Evolutionary conservation across 2,113 vertebrate genomes (phyloP).

Genomic region (Charina bottae): DNA sequence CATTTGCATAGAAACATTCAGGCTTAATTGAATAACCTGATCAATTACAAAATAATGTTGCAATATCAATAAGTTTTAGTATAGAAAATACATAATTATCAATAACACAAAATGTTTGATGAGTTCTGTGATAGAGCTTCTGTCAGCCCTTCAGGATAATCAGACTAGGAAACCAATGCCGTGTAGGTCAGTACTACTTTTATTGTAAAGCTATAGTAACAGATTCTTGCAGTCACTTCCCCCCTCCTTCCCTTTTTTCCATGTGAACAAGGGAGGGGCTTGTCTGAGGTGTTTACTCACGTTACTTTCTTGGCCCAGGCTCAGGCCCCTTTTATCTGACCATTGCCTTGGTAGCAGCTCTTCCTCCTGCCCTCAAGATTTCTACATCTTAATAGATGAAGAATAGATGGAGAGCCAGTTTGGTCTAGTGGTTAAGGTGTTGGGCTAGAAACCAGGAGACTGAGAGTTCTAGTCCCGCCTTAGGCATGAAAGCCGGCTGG

Average conservation of each 20-base stretch:
- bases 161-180: not conserved
- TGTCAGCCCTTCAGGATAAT: not conserved
- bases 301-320: no score
- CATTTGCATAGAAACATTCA: not conserved
- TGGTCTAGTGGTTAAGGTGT: no score
- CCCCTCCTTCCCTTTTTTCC: no score
- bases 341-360: not conserved
- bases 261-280: no score
- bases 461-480: no score
- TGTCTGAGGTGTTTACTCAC: no score
- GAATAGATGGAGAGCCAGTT: no score
- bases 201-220: no score
- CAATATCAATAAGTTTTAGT: not conserved
- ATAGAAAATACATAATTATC: not conserved
- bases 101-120: not conserved
- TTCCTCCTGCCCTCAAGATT: not conserved
- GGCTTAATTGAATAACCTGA: not conserved
- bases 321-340: not conserved
- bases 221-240: no score
- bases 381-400: not conserved
- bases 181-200: no score
- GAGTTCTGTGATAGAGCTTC: not conserved
- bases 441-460: no score
- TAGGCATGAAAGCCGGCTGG: no score
- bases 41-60: not conserved